These are phyloP conservation scores for Lepus europaeus DNA, from an alignment of 2,113 vertebrate genomes.

Conservation along the genomic window DNA sequence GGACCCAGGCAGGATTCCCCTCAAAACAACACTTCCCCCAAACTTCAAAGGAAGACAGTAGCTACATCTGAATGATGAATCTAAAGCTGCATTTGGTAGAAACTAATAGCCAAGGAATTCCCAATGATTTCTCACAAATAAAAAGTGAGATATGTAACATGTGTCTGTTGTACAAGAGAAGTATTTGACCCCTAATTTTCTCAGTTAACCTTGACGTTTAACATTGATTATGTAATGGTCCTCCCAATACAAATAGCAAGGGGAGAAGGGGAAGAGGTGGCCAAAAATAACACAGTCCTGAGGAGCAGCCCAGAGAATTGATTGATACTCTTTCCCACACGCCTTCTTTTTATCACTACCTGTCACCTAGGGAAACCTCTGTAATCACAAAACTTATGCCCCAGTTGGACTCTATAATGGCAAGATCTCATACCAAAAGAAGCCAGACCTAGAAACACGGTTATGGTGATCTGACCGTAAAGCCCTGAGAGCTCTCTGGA, in stretches of 20 bases:
- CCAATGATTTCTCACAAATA: constrained; percentile 74
- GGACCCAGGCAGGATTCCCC: neutral
- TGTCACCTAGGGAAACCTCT: constrained; percentile 65
- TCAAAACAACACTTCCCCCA: constrained; percentile 42
- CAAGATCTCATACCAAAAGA: neutral
- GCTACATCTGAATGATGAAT: constrained; percentile 45
- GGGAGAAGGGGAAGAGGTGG: rapidly evolving
- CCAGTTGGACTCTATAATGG: neutral
- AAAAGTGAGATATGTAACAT: constrained; percentile 82
- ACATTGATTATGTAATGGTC: constrained; percentile 73
- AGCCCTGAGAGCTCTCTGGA: neutral
- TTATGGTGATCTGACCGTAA: neutral
- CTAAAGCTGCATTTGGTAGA: constrained; percentile 71
- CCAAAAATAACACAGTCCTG: constrained; percentile 68
- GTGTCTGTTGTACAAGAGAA: constrained; percentile 62
- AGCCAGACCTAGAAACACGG: neutral
- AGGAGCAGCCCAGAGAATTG: constrained; percentile 76
- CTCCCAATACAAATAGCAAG: constrained; percentile 71
- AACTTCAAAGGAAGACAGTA: constrained; percentile 39
- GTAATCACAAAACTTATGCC: neutral
- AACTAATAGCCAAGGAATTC: constrained; percentile 75
- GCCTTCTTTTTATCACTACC: constrained; percentile 64
- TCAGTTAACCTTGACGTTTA: constrained; percentile 80
- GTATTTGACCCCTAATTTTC: constrained; percentile 80
- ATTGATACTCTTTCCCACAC: constrained; percentile 74